Evolutionary conservation across 2,797 vertebrate species (phyloP).

Genomic region (Pseudomugil gertrudae): DNA sequence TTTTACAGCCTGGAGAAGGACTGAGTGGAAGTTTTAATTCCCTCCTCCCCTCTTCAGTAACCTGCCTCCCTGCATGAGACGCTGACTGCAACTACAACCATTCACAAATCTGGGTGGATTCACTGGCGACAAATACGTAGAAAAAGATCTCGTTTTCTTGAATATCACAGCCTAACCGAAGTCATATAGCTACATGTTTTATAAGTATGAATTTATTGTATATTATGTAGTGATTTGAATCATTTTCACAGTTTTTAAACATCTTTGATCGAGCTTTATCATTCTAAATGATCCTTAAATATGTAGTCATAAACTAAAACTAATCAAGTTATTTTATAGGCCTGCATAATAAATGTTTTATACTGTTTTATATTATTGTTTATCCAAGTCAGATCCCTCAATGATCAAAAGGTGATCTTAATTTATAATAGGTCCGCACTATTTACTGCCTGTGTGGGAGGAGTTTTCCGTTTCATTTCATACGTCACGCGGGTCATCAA

Average conservation of each 20-base stretch:
- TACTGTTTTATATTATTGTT: no score
- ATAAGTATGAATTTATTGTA: not conserved
- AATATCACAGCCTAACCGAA: not conserved
- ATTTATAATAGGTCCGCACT: no score
- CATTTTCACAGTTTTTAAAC: not conserved
- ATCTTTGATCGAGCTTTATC: not conserved
- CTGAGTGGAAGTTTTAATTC: slow-evolving; percentile 17
- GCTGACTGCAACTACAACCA: slow-evolving; percentile 17
- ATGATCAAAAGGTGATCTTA: no score
- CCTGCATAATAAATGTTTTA: no score
- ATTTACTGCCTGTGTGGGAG: no score
- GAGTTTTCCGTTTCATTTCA: no score
- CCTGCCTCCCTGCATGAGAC: not conserved
- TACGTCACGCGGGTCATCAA: no score
- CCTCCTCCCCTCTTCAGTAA: not conserved
- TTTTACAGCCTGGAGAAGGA: slow-evolving; percentile 8
- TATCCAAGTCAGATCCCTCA: no score
- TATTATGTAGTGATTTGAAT: not conserved
- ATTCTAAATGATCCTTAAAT: not conserved
- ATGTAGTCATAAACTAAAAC: no score
- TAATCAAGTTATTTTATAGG: no score
- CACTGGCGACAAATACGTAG: not conserved
- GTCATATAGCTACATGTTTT: not conserved
- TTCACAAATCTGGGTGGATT: slow-evolving; percentile 44
- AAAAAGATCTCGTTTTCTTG: slow-evolving; percentile 2